These are phyloP conservation scores for Lamellibrachia luymesi DNA, from an alignment of 1,140 invertebrate species.

Conservation along the genomic window DNA sequence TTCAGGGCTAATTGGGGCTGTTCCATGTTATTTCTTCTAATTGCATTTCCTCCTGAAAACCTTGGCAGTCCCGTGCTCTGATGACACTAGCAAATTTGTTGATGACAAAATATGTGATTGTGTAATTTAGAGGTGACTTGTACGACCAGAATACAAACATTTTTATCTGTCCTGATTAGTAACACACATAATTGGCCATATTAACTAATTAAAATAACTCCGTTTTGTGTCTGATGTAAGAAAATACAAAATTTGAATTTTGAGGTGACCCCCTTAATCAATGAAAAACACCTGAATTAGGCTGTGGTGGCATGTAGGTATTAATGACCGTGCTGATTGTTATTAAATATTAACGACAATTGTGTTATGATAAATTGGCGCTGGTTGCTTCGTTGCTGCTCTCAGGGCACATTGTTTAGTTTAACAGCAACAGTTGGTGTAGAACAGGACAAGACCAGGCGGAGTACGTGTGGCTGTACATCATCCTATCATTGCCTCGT, in stretches of 20 bases:
- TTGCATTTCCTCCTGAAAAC: too few species aligned
- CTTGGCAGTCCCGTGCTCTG: too few species aligned
- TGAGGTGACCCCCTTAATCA: neutral
- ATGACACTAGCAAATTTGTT: neutral
- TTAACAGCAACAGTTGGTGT: neutral
- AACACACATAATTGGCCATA: neutral
- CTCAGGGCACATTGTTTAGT: neutral
- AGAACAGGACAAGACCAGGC: neutral
- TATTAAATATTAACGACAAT: constrained; percentile 2
- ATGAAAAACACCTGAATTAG: neutral
- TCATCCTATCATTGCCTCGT: neutral
- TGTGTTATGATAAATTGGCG: neutral
- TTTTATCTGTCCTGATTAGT: too few species aligned
- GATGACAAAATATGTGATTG: neutral
- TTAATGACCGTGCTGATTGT: neutral
- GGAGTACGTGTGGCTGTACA: neutral
- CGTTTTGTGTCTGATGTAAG: neutral
- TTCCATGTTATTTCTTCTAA: too few species aligned
- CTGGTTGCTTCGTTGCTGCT: neutral
- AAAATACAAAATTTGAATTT: neutral
- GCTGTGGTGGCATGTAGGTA: neutral
- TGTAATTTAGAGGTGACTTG: neutral
- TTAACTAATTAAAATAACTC: neutral
- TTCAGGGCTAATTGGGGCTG: too few species aligned
- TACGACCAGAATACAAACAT: too few species aligned